Percentiles rank a stretch among this genome's conserved stretches.
phyloP scores from a whole-genome alignment of 2,888 invertebrate genomes.

The Andrena hattorfiana region DNA sequence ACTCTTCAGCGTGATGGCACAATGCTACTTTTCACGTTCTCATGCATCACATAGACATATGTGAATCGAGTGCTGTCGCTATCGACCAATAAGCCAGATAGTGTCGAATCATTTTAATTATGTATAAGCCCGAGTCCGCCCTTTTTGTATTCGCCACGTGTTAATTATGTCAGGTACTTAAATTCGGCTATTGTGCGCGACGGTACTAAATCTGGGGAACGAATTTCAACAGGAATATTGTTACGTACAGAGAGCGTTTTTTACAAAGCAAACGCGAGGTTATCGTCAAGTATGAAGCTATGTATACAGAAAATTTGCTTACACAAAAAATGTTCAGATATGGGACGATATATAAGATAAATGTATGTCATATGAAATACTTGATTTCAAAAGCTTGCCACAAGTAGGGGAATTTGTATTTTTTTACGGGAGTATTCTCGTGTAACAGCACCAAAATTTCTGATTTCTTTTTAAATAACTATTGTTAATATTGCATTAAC shows the following conservation, averaged over 20 bases:
- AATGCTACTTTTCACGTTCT: slow-evolving; percentile 32
- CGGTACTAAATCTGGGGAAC: no score
- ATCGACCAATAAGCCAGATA: slow-evolving; percentile 35
- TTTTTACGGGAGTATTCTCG: no score
- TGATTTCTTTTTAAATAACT: no score
- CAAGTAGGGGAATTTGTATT: no score
- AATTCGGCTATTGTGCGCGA: neutral
- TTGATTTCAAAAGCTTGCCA: no score
- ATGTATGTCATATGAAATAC: no score
- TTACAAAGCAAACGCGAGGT: no score
- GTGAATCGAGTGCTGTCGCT: slow-evolving; percentile 27
- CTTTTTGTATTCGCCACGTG: slow-evolving; percentile 7
- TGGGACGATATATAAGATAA: no score
- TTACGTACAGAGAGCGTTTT: neutral
- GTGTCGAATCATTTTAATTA: slow-evolving; percentile 49
- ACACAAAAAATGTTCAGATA: neutral
- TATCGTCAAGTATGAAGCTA: no score
- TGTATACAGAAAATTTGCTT: neutral
- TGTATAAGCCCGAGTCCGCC: slow-evolving; percentile 10
- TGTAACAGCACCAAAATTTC: no score
- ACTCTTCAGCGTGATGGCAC: slow-evolving; percentile 15
- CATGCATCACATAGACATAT: slow-evolving; percentile 3
- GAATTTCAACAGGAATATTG: neutral
- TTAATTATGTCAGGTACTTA: slow-evolving; percentile 19
- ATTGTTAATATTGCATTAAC: no score